Percentiles rank a stretch among this genome's conserved stretches.
phyloP scores from a whole-genome alignment of 2,888 invertebrate genomes.

The Microctonus brassicae region DNA sequence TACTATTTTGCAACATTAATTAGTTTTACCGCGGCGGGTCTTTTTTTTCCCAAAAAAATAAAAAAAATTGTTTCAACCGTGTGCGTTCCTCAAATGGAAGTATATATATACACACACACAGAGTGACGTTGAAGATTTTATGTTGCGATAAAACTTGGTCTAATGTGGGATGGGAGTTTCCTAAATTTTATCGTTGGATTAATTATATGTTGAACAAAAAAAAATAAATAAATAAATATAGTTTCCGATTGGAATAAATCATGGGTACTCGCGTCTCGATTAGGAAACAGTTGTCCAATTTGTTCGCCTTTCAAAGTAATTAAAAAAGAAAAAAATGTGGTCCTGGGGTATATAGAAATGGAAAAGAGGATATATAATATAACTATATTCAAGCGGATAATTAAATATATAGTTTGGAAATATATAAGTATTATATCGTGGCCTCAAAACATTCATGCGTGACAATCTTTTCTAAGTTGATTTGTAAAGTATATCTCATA shows the following conservation, averaged over 20 bases:
- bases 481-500: background rate
- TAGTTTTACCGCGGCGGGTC: no score
- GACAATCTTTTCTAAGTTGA: background rate
- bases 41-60: no score
- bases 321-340: background rate
- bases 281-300: background rate
- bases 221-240: background rate
- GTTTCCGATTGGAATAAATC: background rate
- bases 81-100: no score
- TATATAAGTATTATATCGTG: background rate
- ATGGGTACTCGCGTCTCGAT: background rate
- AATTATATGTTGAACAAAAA: background rate
- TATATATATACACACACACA: no score
- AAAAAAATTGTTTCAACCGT: no score
- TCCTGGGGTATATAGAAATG: background rate
- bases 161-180: background rate
- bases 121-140: background rate
- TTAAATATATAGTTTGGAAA: conserved; percentile 6
- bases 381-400: no score
- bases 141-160: background rate
- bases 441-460: conserved; percentile 5
- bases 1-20: no score
- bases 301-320: background rate
- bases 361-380: background rate
- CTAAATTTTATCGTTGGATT: background rate